Percentiles rank a stretch among this genome's conserved stretches.
Evolutionary conservation across 1,140 invertebrate genomes (phyloP).

Genomic region (Zaprionus davidi): DNA sequence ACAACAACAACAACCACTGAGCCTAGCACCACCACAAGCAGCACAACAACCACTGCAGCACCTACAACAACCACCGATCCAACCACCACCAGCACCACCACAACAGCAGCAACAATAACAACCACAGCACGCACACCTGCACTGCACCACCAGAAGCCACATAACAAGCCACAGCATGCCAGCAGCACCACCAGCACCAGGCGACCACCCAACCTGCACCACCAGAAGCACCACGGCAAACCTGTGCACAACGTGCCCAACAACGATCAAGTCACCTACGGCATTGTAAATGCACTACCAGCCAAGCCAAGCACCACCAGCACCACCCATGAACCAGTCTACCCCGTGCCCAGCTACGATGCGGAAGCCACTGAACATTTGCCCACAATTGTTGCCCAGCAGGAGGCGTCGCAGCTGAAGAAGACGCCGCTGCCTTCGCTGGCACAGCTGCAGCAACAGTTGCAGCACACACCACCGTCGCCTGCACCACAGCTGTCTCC

Average conservation of each 20-base stretch:
- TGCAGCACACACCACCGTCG: slow-evolving; percentile 57
- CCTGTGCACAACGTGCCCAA: slow-evolving; percentile 52
- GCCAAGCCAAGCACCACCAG: slow-evolving; percentile 41
- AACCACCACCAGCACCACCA: slow-evolving; percentile 45
- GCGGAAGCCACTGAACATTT: slow-evolving; percentile 33
- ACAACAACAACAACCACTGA: background rate
- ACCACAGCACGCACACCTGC: slow-evolving; percentile 61
- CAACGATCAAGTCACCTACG: slow-evolving; percentile 44
- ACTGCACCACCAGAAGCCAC: slow-evolving; percentile 59
- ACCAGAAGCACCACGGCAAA: slow-evolving; percentile 54
- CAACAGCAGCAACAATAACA: slow-evolving; percentile 45
- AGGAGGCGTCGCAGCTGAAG: slow-evolving; percentile 42
- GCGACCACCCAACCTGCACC: slow-evolving; percentile 44
- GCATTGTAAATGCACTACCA: slow-evolving; percentile 44
- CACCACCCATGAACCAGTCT: slow-evolving; percentile 51
- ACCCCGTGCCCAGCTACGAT: slow-evolving; percentile 70
- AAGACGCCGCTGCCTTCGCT: slow-evolving; percentile 62
- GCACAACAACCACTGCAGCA: slow-evolving; percentile 52
- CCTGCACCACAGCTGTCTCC: slow-evolving; percentile 58
- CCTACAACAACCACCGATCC: slow-evolving; percentile 40
- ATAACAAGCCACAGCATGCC: slow-evolving; percentile 28
- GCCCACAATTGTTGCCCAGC: slow-evolving; percentile 12
- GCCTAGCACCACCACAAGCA: slow-evolving; percentile 56
- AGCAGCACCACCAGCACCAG: slow-evolving; percentile 22
- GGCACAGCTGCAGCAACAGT: slow-evolving; percentile 60